These are phyloP conservation scores for Nephrotoma guestfalica DNA, from an alignment of 2,888 invertebrate species.

Conservation along the genomic window DNA sequence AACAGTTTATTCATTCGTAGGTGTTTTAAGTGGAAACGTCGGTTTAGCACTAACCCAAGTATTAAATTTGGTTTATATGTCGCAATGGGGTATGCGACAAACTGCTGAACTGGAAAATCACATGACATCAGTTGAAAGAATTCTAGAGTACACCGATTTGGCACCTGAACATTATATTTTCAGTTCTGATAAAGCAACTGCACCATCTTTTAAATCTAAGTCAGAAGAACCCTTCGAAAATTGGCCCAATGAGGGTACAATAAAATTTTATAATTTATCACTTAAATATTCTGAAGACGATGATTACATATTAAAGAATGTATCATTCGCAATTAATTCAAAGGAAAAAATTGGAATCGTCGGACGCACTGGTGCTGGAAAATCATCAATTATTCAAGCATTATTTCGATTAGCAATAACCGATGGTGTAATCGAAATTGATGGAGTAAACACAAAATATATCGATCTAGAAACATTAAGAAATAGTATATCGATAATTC, in stretches of 20 bases:
- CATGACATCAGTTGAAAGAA: constrained; percentile 50
- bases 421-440: constrained; percentile 54
- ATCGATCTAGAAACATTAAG: constrained; percentile 58
- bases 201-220: not conserved
- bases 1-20: constrained; percentile 4
- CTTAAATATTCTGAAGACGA: constrained; percentile 49
- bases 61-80: constrained; percentile 34
- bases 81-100: constrained; percentile 53
- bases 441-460: constrained; percentile 45
- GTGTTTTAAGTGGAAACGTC: constrained; percentile 31
- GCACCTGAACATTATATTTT: constrained; percentile 24
- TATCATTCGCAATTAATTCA: constrained; percentile 39
- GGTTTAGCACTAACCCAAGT: constrained; percentile 40
- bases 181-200: not conserved
- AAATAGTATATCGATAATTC: constrained; percentile 66
- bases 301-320: constrained; percentile 50
- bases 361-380: constrained; percentile 69
- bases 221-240: not conserved
- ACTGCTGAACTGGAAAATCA: constrained; percentile 49
- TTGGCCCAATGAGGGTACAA: constrained; percentile 48
- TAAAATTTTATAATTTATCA: constrained; percentile 44
- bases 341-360: constrained; percentile 52
- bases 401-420: constrained; percentile 61
- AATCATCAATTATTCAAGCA: constrained; percentile 54
- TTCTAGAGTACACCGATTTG: constrained; percentile 44